phyloP scores from a whole-genome alignment of 2,113 vertebrate genomes.

The Panthera leo region DNA sequence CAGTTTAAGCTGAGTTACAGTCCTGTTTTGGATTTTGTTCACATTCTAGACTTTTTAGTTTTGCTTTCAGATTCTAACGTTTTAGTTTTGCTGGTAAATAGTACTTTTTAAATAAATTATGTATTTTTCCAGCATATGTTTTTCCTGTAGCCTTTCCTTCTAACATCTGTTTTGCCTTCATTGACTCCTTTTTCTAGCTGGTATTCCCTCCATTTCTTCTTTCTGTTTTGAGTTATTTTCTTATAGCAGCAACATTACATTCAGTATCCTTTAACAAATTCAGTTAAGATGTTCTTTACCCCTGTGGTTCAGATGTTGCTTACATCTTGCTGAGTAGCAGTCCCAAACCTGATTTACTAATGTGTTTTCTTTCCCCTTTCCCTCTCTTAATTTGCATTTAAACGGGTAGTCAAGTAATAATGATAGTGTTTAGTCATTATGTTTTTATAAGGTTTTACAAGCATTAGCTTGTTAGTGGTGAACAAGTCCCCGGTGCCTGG shows the following conservation, averaged over 20 bases:
- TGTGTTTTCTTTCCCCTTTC: conserved; percentile 49
- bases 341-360: conserved; percentile 19
- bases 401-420: background rate
- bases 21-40: background rate
- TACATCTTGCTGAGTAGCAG: background rate
- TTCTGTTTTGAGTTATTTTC: conserved; percentile 31
- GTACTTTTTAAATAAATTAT: background rate
- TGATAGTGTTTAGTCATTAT: conserved; percentile 30
- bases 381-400: conserved; percentile 54
- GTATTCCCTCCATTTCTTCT: background rate
- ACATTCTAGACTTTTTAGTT: background rate
- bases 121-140: background rate
- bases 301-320: conserved; percentile 34
- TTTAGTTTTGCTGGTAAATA: background rate
- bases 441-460: conserved; percentile 6
- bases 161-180: background rate
- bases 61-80: background rate
- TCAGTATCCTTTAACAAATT: background rate
- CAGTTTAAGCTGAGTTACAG: background rate
- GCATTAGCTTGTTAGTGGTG: conserved; percentile 14
- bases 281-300: background rate
- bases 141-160: background rate
- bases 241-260: background rate
- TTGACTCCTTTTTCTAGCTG: background rate
- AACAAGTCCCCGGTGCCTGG: conserved; percentile 45